Conservation (phyloP, 2,888 invertebrate genomes). For the Amblyjoppa proteus region DNA sequence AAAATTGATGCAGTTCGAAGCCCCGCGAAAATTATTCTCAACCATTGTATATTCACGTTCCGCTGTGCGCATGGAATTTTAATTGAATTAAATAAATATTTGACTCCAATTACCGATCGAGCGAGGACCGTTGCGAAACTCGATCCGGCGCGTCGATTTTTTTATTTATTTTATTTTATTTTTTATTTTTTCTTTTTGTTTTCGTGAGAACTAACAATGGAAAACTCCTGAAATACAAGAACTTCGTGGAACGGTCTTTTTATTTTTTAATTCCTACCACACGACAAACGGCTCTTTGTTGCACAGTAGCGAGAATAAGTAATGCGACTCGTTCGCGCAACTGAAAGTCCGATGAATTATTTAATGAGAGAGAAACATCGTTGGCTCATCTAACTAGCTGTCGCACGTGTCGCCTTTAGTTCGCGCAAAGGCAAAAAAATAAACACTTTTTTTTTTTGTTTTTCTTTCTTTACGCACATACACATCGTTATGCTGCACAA, state of each 20-base stretch:
- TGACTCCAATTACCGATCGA: background rate
- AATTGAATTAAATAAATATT: conserved; percentile 8
- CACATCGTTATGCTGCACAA: background rate
- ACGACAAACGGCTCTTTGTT: background rate
- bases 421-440: background rate
- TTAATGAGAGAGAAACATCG: conserved; percentile 26
- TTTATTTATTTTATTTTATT: background rate
- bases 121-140: background rate
- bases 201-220: background rate
- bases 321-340: conserved; percentile 10
- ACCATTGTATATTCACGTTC: background rate
- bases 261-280: conserved; percentile 17
- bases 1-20: background rate
- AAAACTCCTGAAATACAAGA: background rate
- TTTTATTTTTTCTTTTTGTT: background rate
- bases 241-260: background rate
- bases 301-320: conserved; percentile 1
- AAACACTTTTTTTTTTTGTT: background rate
- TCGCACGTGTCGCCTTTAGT: conserved; percentile 8
- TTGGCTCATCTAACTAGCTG: conserved; percentile 30
- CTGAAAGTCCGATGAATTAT: conserved; percentile 40
- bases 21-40: background rate
- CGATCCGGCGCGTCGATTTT: background rate
- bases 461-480: background rate
- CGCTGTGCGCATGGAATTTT: background rate